phyloP scores from a whole-genome alignment of 1,140 invertebrate genomes.

The Ephestia elutella region DNA sequence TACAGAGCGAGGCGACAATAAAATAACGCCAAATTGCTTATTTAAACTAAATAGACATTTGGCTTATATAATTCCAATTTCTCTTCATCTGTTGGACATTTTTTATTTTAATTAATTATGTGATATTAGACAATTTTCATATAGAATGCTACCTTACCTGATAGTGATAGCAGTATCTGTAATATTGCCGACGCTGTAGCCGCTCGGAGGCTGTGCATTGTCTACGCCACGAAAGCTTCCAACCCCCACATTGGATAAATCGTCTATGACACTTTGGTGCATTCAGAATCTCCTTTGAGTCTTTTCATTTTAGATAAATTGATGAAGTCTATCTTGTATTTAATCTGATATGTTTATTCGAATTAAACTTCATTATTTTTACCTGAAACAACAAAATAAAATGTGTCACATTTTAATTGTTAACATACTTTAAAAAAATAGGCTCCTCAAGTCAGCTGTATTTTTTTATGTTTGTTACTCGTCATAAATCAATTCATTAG shows the following conservation, averaged over 20 bases:
- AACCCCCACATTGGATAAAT: slow-evolving; percentile 52
- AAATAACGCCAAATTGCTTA: no score
- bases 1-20: no score
- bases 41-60: no score
- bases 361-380: slow-evolving; percentile 4
- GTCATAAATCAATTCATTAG: no score
- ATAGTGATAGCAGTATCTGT: slow-evolving; percentile 54
- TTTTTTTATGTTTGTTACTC: no score
- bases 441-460: no score
- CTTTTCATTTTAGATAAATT: slow-evolving; percentile 39
- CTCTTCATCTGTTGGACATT: no score
- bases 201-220: slow-evolving; percentile 59
- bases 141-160: slow-evolving; percentile 51
- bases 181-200: slow-evolving; percentile 53
- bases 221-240: slow-evolving; percentile 53
- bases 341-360: not conserved
- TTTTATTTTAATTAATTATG: no score
- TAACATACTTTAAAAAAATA: no score
- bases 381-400: slow-evolving; percentile 5
- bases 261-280: slow-evolving; percentile 33
- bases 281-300: slow-evolving; percentile 37
- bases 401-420: no score
- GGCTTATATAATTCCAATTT: no score
- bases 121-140: no score
- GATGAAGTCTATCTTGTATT: not conserved